A percentile compares a stretch with the other conserved stretches of the same genome.
These are phyloP conservation scores for Chaunax sp. DNA, from an alignment of 2,797 vertebrate genomes.

Conservation along the genomic window DNA sequence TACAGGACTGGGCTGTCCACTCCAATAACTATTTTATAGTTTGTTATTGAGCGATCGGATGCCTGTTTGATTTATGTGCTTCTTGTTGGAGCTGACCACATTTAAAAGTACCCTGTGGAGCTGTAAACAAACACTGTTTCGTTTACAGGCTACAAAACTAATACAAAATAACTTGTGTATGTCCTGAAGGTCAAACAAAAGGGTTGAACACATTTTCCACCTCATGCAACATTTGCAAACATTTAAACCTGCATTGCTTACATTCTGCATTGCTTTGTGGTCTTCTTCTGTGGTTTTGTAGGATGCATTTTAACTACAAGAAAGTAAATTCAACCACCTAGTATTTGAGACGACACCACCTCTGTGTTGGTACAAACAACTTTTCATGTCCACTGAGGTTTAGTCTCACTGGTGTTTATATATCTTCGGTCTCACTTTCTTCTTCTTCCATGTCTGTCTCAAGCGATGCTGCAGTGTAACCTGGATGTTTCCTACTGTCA, in stretches of 20 bases:
- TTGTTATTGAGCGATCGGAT: background rate
- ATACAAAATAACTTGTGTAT: background rate
- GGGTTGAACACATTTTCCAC: background rate
- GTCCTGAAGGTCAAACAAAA: slow-evolving; percentile 6
- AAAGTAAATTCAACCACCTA: background rate
- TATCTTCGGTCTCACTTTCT: slow-evolving; percentile 8
- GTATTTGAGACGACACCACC: background rate
- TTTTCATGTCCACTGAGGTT: background rate
- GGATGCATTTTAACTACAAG: background rate
- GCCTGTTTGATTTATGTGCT: background rate
- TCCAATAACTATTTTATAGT: background rate
- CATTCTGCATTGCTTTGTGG: slow-evolving; percentile 9
- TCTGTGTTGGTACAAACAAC: background rate
- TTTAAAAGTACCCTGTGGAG: slow-evolving; percentile 3
- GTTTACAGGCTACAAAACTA: slow-evolving; percentile 6
- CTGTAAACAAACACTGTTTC: slow-evolving; percentile 14
- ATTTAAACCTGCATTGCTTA: background rate
- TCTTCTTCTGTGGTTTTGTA: background rate
- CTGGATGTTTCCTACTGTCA: slow-evolving; percentile 40
- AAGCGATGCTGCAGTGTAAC: background rate
- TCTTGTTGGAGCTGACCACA: background rate
- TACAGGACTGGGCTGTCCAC: background rate
- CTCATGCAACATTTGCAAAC: slow-evolving; percentile 1
- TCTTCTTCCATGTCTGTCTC: slow-evolving; percentile 1
- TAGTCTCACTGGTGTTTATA: slow-evolving; percentile 9